These are phyloP conservation scores for Neoarius graeffei DNA, from an alignment of 2,113 vertebrate genomes.

Conservation along the genomic window DNA sequence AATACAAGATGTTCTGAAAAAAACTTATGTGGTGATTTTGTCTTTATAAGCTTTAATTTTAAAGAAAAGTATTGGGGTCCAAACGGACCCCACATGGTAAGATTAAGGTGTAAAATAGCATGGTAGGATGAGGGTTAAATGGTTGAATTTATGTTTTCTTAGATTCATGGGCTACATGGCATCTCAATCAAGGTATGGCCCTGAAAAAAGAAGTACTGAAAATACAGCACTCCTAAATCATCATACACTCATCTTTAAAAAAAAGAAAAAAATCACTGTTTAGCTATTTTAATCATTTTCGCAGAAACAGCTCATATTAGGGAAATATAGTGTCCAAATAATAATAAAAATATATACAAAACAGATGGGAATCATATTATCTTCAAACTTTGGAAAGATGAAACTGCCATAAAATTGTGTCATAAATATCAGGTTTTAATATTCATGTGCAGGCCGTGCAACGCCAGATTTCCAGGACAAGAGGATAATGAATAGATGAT, in stretches of 20 bases:
- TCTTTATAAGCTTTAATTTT: too few species aligned
- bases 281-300: too few species aligned
- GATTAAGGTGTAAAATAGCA: too few species aligned
- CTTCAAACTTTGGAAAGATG: not conserved
- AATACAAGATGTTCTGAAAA: too few species aligned
- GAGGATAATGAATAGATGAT: not conserved
- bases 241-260: not conserved
- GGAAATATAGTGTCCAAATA: not conserved
- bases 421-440: not conserved
- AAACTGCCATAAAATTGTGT: not conserved
- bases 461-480: not conserved
- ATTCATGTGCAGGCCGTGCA: not conserved
- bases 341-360: not conserved
- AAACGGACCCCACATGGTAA: too few species aligned
- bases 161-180: not conserved
- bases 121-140: too few species aligned
- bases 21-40: too few species aligned
- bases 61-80: too few species aligned
- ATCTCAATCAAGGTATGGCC: not conserved
- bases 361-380: not conserved
- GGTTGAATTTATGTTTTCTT: too few species aligned
- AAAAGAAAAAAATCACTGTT: not conserved
- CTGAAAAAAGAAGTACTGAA: not conserved
- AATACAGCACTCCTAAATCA: not conserved
- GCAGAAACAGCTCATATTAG: not conserved